These are phyloP conservation scores for Sturnira hondurensis DNA, from an alignment of 2,113 vertebrate species.

Conservation along the genomic window DNA sequence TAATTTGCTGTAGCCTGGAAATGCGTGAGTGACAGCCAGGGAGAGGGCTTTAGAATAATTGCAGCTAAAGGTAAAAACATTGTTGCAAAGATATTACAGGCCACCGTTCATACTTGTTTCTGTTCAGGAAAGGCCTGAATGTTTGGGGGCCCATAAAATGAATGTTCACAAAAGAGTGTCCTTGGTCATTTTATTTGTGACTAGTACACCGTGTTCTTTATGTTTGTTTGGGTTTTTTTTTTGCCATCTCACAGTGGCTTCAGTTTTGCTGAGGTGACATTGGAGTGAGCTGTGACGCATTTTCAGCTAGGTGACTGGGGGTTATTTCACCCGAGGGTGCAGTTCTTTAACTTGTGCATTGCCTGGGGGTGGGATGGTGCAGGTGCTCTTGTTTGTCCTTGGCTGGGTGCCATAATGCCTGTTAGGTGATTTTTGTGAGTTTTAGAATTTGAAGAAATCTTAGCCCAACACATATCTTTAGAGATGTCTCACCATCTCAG, in stretches of 20 bases:
- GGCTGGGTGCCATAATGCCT: not conserved
- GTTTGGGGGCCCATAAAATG: not conserved
- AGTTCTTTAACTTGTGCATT: not conserved
- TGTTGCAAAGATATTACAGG: not conserved
- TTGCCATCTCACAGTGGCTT: not conserved
- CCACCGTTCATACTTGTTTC: not conserved
- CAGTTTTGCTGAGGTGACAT: not conserved
- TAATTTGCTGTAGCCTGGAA: constrained; percentile 64
- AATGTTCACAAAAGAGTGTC: not conserved
- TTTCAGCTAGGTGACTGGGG: not conserved
- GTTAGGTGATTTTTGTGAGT: not conserved
- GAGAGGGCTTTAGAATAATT: constrained; percentile 45
- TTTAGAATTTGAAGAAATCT: constrained; percentile 14
- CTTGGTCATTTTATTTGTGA: not conserved
- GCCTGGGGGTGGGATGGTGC: not conserved
- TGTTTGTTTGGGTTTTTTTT: not conserved
- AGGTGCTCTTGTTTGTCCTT: not conserved
- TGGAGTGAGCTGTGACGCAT: not conserved
- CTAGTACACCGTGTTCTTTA: not conserved
- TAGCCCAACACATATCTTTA: not conserved
- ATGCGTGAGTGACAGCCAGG: constrained; percentile 73
- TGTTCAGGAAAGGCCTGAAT: not conserved
- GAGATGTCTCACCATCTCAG: not conserved
- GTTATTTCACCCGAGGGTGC: not conserved
- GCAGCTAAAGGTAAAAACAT: constrained; percentile 39